Evolutionary conservation across 1,140 invertebrate species (phyloP).

Genomic region (Brachionus asplanchnoidis): DNA sequence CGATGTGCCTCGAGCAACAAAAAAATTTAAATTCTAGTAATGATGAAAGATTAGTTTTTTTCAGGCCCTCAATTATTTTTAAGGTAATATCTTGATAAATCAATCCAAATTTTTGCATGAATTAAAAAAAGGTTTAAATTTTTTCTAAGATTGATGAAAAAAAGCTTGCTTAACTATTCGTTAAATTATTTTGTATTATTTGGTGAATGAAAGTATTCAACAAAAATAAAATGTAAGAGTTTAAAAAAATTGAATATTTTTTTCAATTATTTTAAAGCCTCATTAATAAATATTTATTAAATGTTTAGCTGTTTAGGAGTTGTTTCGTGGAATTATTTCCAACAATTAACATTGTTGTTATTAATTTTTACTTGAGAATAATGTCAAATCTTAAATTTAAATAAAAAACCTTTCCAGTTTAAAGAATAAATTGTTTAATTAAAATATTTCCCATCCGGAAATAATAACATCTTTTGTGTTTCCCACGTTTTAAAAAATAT

Average conservation of each 20-base stretch:
- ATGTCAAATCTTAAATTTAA: background rate
- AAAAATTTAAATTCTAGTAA: too few species aligned
- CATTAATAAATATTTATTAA: background rate
- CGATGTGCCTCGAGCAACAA: background rate
- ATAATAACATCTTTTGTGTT: background rate
- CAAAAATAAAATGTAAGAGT: background rate
- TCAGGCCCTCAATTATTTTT: too few species aligned
- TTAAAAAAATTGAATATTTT: background rate
- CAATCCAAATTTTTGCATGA: too few species aligned
- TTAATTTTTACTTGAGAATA: background rate
- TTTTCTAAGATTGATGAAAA: too few species aligned
- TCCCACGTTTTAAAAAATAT: background rate
- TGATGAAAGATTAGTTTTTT: too few species aligned
- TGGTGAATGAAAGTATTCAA: too few species aligned
- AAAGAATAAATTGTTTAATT: background rate
- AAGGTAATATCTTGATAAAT: too few species aligned
- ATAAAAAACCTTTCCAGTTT: background rate
- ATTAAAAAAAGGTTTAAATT: too few species aligned
- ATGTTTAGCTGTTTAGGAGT: background rate
- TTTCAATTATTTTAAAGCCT: background rate
- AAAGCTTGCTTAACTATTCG: too few species aligned
- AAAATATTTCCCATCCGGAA: background rate
- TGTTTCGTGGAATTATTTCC: background rate
- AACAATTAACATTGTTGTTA: background rate
- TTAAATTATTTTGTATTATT: too few species aligned